Conservation (phyloP, 2,113 vertebrate genomes). For the Mobula hypostoma region DNA sequence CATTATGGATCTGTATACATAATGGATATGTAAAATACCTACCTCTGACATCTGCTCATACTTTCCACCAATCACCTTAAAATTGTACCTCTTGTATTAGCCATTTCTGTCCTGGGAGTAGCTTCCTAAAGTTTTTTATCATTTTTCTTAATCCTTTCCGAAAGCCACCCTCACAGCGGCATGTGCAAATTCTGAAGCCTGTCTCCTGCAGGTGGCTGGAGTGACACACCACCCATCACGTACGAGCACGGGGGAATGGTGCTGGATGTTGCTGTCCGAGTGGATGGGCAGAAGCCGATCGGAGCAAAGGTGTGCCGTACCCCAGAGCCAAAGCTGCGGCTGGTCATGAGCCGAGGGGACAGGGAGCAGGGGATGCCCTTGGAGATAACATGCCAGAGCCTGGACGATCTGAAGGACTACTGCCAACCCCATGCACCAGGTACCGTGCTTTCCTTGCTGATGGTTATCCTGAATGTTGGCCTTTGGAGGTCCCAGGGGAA, state of each 20-base stretch:
- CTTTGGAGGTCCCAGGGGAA: neutral
- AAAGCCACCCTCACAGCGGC: neutral
- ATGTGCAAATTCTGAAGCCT: neutral
- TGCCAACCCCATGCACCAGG: slow-evolving; percentile 87
- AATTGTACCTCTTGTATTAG: no score
- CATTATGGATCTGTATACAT: no score
- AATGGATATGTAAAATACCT: no score
- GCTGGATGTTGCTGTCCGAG: slow-evolving; percentile 70
- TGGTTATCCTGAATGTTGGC: neutral
- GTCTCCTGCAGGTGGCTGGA: slow-evolving; percentile 75
- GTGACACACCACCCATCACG: slow-evolving; percentile 85
- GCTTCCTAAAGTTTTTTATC: neutral
- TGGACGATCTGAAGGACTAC: slow-evolving; percentile 73
- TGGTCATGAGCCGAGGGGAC: slow-evolving; percentile 56
- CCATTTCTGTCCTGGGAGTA: no score
- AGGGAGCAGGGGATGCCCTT: slow-evolving; percentile 44
- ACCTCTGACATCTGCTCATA: no score
- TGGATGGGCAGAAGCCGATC: slow-evolving; percentile 75
- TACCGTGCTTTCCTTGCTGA: slow-evolving; percentile 40
- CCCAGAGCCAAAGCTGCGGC: slow-evolving; percentile 57
- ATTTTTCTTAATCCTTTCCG: neutral
- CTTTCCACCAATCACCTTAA: no score
- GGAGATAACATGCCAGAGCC: slow-evolving; percentile 59
- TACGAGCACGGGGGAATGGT: slow-evolving; percentile 86
- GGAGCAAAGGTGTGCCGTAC: slow-evolving; percentile 73